These are phyloP conservation scores for Haliclystus octoradiatus DNA, from an alignment of 30 jellyfish, hydroid and myxozoan genomes.

Conservation along the genomic window DNA sequence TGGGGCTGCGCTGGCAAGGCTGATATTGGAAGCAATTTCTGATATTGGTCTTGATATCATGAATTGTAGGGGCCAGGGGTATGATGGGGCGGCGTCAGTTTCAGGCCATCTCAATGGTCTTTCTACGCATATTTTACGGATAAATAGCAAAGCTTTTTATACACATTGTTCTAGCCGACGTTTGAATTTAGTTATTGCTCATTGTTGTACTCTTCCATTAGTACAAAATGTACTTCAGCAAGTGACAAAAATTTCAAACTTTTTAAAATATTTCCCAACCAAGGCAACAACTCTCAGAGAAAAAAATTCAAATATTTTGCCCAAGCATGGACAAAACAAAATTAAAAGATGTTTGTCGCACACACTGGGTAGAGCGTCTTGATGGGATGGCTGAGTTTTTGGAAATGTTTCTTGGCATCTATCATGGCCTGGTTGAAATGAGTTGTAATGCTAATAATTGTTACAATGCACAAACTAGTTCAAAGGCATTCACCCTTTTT, in stretches of 20 bases:
- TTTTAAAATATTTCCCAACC: not conserved
- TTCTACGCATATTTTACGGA: not conserved
- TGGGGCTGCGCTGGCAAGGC: not conserved
- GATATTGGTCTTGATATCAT: no score
- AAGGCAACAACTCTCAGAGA: not conserved
- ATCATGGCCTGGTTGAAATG: not conserved
- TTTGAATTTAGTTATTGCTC: no score
- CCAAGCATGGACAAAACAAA: not conserved
- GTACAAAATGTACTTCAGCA: not conserved
- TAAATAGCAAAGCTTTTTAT: not conserved
- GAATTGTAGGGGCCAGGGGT: conserved; percentile 45
- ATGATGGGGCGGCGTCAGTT: conserved; percentile 35
- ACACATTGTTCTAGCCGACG: not conserved
- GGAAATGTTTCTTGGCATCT: not conserved
- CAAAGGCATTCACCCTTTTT: not conserved
- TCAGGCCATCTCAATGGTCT: no score
- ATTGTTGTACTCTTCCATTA: not conserved
- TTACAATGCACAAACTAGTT: not conserved
- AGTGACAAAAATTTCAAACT: not conserved
- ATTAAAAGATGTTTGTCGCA: not conserved
- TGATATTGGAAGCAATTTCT: not conserved
- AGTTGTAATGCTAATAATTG: not conserved
- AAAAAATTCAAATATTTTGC: no score
- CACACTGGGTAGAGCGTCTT: not conserved
- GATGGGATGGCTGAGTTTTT: not conserved